These are phyloP conservation scores for Acanthis flammea DNA, from an alignment of 2,797 vertebrate species.

Conservation along the genomic window DNA sequence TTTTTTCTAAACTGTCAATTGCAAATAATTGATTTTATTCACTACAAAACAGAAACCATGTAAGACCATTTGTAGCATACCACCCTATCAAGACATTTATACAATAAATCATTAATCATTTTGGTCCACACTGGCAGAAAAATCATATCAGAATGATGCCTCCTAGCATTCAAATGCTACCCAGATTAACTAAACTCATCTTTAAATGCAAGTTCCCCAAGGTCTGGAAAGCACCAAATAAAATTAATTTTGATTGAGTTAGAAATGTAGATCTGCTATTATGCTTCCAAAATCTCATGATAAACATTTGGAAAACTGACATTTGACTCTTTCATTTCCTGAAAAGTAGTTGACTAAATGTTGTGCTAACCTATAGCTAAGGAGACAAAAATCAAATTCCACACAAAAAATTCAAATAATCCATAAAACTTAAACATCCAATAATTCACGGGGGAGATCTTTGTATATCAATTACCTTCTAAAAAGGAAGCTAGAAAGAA, in stretches of 20 bases:
- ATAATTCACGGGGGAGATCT: background rate
- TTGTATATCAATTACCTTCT: background rate
- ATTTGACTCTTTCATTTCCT: background rate
- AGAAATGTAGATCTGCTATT: background rate
- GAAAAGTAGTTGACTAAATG: background rate
- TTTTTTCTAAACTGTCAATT: background rate
- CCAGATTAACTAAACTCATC: background rate
- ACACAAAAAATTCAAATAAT: background rate
- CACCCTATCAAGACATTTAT: background rate
- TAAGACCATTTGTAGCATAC: background rate
- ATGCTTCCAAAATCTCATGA: background rate
- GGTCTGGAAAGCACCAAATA: background rate
- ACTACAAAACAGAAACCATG: background rate
- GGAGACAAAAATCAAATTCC: background rate
- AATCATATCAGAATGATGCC: background rate
- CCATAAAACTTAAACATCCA: background rate
- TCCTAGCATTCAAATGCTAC: background rate
- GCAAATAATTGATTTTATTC: background rate
- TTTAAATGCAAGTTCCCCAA: background rate
- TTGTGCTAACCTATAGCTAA: background rate
- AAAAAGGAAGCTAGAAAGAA: background rate
- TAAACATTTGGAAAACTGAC: background rate
- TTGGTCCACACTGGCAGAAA: background rate
- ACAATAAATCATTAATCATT: background rate
- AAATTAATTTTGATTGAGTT: background rate